Conservation (phyloP, 2,888 invertebrate species). For the Luperina nickerlii region DNA sequence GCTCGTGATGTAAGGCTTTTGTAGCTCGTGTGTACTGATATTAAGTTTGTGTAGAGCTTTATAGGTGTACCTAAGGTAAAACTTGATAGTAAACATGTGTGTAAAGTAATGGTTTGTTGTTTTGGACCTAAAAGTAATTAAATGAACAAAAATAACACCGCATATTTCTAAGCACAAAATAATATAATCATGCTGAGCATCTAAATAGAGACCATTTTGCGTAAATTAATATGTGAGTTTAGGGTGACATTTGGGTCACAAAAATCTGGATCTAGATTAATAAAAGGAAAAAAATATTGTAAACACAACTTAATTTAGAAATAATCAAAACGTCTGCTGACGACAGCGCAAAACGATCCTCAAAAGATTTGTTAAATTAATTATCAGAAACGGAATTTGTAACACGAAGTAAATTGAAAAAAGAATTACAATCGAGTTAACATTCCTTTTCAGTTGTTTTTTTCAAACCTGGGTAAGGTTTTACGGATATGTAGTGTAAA, state of each 20-base stretch:
- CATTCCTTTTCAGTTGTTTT: neutral
- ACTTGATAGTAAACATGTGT: slow-evolving; percentile 2
- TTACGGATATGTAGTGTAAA: slow-evolving; percentile 15
- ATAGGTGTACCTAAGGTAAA: neutral
- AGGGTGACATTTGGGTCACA: slow-evolving; percentile 1
- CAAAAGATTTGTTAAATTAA: slow-evolving; percentile 21
- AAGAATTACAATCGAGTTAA: neutral
- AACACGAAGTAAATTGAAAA: neutral
- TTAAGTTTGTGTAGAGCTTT: slow-evolving; percentile 13
- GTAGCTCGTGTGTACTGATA: neutral
- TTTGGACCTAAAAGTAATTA: neutral
- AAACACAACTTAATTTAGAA: slow-evolving; percentile 9
- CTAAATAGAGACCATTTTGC: neutral
- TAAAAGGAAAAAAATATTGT: neutral
- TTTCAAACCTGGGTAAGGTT: neutral
- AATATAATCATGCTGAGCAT: neutral
- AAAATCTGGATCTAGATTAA: neutral
- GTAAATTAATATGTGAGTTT: neutral
- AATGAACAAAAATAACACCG: neutral
- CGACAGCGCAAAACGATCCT: neutral
- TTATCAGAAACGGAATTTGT: slow-evolving; percentile 3
- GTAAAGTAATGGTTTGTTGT: neutral
- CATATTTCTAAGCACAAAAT: neutral
- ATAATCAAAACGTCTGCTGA: slow-evolving; percentile 5
- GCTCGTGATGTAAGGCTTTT: slow-evolving; percentile 30